These are phyloP conservation scores for Lampropteryx suffumata DNA, from an alignment of 2,888 invertebrate genomes.

Conservation along the genomic window DNA sequence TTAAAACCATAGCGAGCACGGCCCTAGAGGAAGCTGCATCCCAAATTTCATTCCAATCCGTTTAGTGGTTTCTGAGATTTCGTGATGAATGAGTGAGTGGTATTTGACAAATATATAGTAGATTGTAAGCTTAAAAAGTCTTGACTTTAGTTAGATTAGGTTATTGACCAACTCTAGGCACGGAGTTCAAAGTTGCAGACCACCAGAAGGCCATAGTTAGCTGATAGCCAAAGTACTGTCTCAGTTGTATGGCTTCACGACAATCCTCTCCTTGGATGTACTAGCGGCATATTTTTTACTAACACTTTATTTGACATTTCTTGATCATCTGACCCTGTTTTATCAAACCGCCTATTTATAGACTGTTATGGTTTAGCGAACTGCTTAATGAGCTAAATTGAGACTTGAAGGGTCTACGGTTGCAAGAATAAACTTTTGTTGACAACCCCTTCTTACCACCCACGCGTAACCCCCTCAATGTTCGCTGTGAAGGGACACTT, in stretches of 20 bases:
- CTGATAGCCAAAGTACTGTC: no score
- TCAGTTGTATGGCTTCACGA: not conserved
- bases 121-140: no score
- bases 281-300: not conserved
- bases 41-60: no score
- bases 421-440: slow-evolving; percentile 12
- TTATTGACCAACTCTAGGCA: no score
- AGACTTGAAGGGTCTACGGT: slow-evolving; percentile 6
- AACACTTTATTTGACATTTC: not conserved
- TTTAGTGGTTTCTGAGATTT: no score
- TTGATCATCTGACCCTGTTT: slow-evolving; percentile 15
- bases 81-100: no score
- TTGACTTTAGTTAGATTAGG: no score
- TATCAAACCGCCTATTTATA: slow-evolving; percentile 13
- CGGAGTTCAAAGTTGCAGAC: no score
- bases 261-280: not conserved
- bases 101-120: no score
- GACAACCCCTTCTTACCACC: slow-evolving; percentile 1
- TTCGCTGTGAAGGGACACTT: not conserved
- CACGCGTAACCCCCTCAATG: not conserved
- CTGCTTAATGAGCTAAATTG: slow-evolving; percentile 14
- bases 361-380: slow-evolving; percentile 19
- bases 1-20: no score
- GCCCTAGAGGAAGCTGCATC: no score
- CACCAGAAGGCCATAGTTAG: no score